Evolutionary conservation across 2,113 vertebrate genomes (phyloP).

Genomic region (Lycocorax pyrrhopterus): DNA sequence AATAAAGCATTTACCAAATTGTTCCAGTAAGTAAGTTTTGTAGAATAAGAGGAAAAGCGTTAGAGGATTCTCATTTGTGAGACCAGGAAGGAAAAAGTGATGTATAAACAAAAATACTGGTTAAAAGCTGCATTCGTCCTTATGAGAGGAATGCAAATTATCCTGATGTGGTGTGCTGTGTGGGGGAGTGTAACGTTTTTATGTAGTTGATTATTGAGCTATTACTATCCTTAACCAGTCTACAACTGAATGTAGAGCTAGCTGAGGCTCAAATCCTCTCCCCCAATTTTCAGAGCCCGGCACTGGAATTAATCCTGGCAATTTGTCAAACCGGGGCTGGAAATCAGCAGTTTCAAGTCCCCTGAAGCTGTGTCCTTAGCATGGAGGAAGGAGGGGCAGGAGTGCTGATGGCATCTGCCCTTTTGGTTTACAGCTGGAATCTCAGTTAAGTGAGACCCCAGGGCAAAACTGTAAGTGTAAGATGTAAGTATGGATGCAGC

Average conservation of each 20-base stretch:
- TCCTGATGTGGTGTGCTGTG: fast-evolving
- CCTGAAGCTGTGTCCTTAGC: not conserved
- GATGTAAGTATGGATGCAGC: not conserved
- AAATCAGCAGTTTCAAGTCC: not conserved
- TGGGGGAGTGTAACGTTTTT: not conserved
- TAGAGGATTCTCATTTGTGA: not conserved
- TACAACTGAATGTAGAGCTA: not conserved
- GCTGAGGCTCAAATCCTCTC: not conserved
- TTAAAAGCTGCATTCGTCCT: not conserved
- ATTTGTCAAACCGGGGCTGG: not conserved
- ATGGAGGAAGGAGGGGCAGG: not conserved
- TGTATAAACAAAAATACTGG: not conserved
- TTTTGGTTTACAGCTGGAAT: not conserved
- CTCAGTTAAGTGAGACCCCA: not conserved
- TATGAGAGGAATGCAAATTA: not conserved
- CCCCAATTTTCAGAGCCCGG: not conserved
- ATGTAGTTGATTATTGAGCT: not conserved
- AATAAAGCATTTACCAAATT: not conserved
- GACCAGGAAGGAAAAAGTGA: not conserved
- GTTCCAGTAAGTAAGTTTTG: not conserved
- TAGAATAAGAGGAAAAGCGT: not conserved
- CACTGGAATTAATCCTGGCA: not conserved
- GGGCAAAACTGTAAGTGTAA: not conserved
- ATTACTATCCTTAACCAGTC: not conserved
- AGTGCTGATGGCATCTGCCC: not conserved